Evolutionary conservation across 2,888 invertebrate species (phyloP).

Genomic region (Tricholauxania praeusta): DNA sequence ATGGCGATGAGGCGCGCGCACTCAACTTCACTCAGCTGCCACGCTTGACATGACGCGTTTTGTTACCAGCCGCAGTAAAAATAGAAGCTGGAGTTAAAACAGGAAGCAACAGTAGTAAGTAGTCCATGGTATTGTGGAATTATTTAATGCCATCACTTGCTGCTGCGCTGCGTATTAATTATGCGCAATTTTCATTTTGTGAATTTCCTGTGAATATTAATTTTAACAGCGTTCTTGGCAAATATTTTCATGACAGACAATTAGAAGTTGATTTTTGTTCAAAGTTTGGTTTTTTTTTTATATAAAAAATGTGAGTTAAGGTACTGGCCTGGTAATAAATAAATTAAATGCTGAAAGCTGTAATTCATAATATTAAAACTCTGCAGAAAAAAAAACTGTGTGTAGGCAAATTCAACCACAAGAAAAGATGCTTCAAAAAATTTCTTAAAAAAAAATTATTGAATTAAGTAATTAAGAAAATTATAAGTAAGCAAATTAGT

Average conservation of each 20-base stretch:
- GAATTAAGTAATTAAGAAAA: no score
- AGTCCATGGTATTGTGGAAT: no score
- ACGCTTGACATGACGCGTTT: neutral
- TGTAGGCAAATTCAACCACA: no score
- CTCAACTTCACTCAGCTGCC: slow-evolving; percentile 13
- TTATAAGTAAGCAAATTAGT: no score
- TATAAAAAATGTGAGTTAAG: no score
- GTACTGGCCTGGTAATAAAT: no score
- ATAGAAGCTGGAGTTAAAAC: neutral
- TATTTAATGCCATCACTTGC: neutral
- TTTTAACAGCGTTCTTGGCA: slow-evolving; percentile 18
- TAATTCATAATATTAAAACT: no score
- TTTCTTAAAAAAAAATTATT: no score
- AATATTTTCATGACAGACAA: slow-evolving; percentile 27
- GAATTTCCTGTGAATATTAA: slow-evolving; percentile 28
- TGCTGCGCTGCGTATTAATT: slow-evolving; percentile 23
- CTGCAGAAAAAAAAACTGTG: no score
- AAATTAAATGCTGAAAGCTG: no score
- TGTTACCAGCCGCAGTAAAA: slow-evolving; percentile 17
- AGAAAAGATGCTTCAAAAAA: no score
- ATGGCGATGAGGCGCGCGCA: slow-evolving; percentile 13
- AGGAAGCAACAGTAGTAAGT: neutral
- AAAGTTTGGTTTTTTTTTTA: no score
- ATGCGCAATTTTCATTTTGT: slow-evolving; percentile 15
- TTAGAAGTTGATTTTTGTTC: slow-evolving; percentile 7